A percentile compares a stretch with the other conserved stretches of the same genome.
Evolutionary conservation across 2,113 vertebrate species (phyloP).

Genomic region (Melierax canorus): DNA sequence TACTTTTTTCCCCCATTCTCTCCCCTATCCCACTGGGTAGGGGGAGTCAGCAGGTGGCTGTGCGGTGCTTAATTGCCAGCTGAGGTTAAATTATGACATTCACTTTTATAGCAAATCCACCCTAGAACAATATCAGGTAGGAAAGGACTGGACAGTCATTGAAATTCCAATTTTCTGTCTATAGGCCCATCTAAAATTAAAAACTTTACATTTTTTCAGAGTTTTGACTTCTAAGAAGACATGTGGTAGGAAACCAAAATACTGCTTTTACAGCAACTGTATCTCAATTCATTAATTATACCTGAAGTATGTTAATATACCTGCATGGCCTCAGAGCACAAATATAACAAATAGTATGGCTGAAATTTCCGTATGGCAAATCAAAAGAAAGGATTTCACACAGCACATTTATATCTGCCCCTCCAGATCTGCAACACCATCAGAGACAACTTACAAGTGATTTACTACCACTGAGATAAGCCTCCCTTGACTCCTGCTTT

Average conservation of each 20-base stretch:
- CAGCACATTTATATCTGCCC: neutral
- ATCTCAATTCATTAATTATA: neutral
- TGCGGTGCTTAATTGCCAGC: no score
- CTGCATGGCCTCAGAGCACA: neutral
- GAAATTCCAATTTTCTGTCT: neutral
- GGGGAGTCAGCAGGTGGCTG: no score
- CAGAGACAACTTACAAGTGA: neutral
- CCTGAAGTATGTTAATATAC: neutral
- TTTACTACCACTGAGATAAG: conserved; percentile 6
- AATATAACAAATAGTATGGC: neutral
- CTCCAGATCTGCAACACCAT: neutral
- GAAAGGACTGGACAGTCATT: neutral
- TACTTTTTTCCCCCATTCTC: no score
- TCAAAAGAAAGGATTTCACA: neutral
- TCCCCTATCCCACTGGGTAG: no score
- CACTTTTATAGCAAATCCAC: neutral
- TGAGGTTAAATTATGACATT: no score
- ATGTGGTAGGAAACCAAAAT: neutral
- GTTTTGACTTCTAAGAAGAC: neutral
- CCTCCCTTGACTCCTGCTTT: neutral
- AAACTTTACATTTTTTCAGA: neutral
- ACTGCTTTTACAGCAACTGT: neutral
- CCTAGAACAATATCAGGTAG: neutral
- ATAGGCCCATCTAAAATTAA: neutral
- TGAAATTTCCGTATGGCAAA: neutral